Conservation (phyloP, 1,140 invertebrate species). For the Drosophila rufa region DNA sequence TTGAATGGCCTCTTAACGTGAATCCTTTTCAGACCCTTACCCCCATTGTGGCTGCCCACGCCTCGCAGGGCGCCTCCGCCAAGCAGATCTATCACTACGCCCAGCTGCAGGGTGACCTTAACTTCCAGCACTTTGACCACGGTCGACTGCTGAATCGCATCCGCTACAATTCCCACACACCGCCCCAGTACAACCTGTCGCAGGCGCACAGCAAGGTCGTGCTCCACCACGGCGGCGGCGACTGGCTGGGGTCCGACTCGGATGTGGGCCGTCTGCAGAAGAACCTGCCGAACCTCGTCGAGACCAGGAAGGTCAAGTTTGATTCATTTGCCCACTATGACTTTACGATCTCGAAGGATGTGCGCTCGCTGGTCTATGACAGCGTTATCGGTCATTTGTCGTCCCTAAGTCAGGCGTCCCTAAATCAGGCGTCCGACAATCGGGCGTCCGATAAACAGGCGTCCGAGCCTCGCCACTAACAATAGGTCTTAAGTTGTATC, state of each 20-base stretch:
- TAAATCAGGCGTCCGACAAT: background rate
- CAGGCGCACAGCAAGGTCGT: constrained; percentile 25
- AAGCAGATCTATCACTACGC: constrained; percentile 53
- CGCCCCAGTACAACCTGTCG: constrained; percentile 48
- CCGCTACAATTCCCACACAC: background rate
- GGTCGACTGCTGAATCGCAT: constrained; percentile 26
- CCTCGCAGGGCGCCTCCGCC: constrained; percentile 53
- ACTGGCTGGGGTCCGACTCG: constrained; percentile 34
- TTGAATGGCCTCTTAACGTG: too few species aligned
- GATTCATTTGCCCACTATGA: constrained; percentile 48
- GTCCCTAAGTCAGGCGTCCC: too few species aligned
- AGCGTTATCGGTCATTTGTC: constrained; percentile 8
- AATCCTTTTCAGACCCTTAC: constrained; percentile 32
- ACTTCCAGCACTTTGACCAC: constrained; percentile 38
- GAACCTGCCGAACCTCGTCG: constrained; percentile 39
- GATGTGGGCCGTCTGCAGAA: constrained; percentile 24
- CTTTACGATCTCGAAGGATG: constrained; percentile 49
- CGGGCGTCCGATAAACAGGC: too few species aligned
- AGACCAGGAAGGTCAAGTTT: constrained; percentile 7
- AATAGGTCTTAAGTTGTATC: background rate
- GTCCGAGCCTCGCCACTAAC: rapidly evolving
- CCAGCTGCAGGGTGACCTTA: constrained; percentile 15
- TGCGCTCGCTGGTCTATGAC: constrained; percentile 28
- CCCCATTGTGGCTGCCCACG: constrained; percentile 40
- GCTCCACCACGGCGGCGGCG: constrained; percentile 35